A percentile compares a stretch with the other conserved stretches of the same genome.
Evolutionary conservation across 1,140 invertebrate genomes (phyloP).

Genomic region (Drosophila arizonae): DNA sequence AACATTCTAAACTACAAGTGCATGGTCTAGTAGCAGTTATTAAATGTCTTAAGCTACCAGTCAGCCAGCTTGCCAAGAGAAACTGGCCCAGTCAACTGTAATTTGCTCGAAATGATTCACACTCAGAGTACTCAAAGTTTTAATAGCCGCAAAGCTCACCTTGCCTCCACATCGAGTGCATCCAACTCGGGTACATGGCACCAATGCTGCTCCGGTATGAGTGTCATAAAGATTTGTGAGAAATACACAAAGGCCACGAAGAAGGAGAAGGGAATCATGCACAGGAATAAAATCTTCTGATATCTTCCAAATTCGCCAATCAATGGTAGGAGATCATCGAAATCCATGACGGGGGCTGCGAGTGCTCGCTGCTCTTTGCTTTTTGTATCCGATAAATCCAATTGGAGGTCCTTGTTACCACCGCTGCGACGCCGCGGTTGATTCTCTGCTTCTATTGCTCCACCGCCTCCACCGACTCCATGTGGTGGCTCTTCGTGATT

Average conservation of each 20-base stretch:
- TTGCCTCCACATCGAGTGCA: constrained; percentile 86
- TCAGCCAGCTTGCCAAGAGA: background rate
- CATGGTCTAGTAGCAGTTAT: background rate
- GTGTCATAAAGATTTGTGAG: constrained; percentile 92
- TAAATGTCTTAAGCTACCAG: background rate
- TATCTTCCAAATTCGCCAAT: constrained; percentile 95
- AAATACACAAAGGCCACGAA: constrained; percentile 94
- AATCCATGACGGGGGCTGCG: constrained; percentile 85
- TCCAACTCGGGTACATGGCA: constrained; percentile 88
- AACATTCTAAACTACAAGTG: background rate
- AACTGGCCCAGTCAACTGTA: background rate
- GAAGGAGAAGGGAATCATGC: constrained; percentile 93
- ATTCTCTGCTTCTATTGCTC: constrained; percentile 27
- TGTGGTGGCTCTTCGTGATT: constrained; percentile 55
- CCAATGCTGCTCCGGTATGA: constrained; percentile 91
- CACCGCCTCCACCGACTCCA: background rate
- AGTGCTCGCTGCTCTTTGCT: constrained; percentile 17
- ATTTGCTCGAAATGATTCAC: background rate
- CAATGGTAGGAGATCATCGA: constrained; percentile 92
- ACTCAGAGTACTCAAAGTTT: background rate
- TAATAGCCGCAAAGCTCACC: constrained; percentile 84
- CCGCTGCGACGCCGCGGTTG: constrained; percentile 68
- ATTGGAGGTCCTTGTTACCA: constrained; percentile 67
- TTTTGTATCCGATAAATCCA: constrained; percentile 56
- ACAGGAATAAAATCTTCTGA: constrained; percentile 91